These are phyloP conservation scores for Archocentrus centrarchus DNA, from an alignment of 2,113 vertebrate genomes.

Conservation along the genomic window DNA sequence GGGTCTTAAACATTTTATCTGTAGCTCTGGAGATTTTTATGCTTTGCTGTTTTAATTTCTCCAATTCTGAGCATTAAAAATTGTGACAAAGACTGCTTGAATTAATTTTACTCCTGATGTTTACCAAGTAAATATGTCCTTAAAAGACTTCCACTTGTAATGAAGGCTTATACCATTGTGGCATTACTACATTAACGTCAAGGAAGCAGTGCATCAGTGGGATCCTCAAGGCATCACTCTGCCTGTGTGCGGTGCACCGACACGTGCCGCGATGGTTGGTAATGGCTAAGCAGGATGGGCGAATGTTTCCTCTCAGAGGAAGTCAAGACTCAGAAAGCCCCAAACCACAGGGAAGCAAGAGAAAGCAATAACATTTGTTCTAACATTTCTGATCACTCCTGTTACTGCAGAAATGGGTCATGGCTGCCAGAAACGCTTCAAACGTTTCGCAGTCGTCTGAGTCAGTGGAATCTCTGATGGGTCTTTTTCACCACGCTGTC, in stretches of 20 bases:
- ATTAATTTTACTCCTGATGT: not conserved
- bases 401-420: constrained; percentile 69
- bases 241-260: constrained; percentile 29
- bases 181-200: constrained; percentile 40
- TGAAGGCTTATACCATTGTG: constrained; percentile 6
- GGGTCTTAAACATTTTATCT: constrained; percentile 23
- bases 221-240: constrained; percentile 27
- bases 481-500: constrained; percentile 51
- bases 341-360: constrained; percentile 42
- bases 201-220: constrained; percentile 29
- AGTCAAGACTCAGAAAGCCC: constrained; percentile 45
- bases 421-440: constrained; percentile 67
- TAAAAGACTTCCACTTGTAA: not conserved
- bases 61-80: not conserved
- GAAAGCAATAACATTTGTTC: constrained; percentile 63
- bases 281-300: constrained; percentile 53
- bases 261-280: constrained; percentile 27
- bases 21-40: not conserved
- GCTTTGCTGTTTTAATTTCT: constrained; percentile 3
- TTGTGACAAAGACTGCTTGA: not conserved
- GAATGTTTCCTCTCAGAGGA: constrained; percentile 60
- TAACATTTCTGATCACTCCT: constrained; percentile 63
- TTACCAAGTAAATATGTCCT: not conserved
- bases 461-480: constrained; percentile 66
- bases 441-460: constrained; percentile 55